phyloP scores from a whole-genome alignment of 2,888 invertebrate species.

The Troides helena region DNA sequence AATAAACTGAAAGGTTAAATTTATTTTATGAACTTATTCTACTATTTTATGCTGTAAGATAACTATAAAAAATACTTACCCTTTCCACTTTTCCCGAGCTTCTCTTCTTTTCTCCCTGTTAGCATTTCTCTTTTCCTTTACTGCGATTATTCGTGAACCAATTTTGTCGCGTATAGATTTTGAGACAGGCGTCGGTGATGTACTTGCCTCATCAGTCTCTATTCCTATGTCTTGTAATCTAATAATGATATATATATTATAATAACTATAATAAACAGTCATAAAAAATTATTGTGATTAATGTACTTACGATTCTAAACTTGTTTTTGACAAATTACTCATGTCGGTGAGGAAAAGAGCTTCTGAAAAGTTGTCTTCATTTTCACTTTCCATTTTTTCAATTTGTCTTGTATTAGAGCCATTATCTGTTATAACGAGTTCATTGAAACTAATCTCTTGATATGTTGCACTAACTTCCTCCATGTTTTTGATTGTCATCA shows the following conservation, averaged over 20 bases:
- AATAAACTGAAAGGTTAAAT: conserved; percentile 50
- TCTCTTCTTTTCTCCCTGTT: conserved; percentile 50
- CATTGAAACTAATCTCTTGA: conserved; percentile 44
- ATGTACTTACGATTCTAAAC: conserved; percentile 68
- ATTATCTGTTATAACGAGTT: conserved; percentile 46
- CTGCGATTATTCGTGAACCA: conserved; percentile 53
- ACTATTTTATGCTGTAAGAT: neutral
- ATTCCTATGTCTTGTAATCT: conserved; percentile 55
- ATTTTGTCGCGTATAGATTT: conserved; percentile 61
- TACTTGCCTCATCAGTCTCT: conserved; percentile 50
- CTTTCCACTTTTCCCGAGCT: conserved; percentile 55
- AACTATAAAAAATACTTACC: conserved; percentile 37
- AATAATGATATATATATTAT: conserved; percentile 31
- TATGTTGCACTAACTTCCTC: conserved; percentile 41
- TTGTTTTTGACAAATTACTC: conserved; percentile 44
- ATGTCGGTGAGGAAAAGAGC: conserved; percentile 45
- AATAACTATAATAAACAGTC: neutral
- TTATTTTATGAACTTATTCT: neutral
- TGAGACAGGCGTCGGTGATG: conserved; percentile 43
- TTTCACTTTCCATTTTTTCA: conserved; percentile 43
- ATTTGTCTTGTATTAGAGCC: conserved; percentile 39
- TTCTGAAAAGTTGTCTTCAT: conserved; percentile 34
- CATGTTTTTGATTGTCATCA: conserved; percentile 46
- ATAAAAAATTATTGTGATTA: neutral
- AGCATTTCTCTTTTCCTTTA: conserved; percentile 42